phyloP scores from a whole-genome alignment of 2,888 invertebrate genomes.

The Zaprionus obscuricornis region DNA sequence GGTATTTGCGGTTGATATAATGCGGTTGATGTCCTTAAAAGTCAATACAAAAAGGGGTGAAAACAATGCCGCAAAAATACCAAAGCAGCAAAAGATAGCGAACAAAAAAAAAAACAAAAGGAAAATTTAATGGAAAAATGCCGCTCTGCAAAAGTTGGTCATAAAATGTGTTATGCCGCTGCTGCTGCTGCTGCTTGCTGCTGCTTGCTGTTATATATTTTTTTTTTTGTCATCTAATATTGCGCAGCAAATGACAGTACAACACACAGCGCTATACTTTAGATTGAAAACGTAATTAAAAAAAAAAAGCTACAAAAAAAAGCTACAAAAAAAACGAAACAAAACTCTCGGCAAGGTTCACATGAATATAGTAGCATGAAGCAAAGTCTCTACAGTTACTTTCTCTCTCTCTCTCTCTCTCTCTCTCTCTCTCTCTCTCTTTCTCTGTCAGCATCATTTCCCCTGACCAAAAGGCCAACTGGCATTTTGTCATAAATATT shows the following conservation, averaged over 20 bases:
- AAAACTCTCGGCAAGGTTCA: conserved; percentile 16
- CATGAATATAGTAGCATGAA: too few relatives aligned
- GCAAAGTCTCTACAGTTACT: too few relatives aligned
- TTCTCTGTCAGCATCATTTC: too few relatives aligned
- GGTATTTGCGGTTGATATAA: conserved; percentile 66
- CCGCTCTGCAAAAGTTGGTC: conserved; percentile 48
- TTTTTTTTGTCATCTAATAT: conserved; percentile 39
- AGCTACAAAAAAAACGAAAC: background rate
- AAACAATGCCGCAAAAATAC: conserved; percentile 8
- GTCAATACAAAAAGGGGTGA: conserved; percentile 54
- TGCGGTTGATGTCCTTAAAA: conserved; percentile 59
- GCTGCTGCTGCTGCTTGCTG: too few relatives aligned
- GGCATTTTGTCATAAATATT: conserved; percentile 79
- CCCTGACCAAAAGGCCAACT: conserved; percentile 42
- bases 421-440: too few relatives aligned
- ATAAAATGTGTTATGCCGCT: conserved; percentile 32
- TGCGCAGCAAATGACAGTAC: conserved; percentile 14
- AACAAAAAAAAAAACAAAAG: conserved; percentile 3
- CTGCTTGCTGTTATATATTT: conserved; percentile 15
- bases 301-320: conserved; percentile 15
- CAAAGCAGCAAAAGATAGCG: conserved; percentile 2
- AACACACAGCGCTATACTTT: conserved; percentile 16
- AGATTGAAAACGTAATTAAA: conserved; percentile 39
- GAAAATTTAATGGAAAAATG: conserved; percentile 63
- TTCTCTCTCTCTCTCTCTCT: too few relatives aligned